Evolutionary conservation across 2,113 vertebrate genomes (phyloP).

Genomic region (Aviceda subcristata): DNA sequence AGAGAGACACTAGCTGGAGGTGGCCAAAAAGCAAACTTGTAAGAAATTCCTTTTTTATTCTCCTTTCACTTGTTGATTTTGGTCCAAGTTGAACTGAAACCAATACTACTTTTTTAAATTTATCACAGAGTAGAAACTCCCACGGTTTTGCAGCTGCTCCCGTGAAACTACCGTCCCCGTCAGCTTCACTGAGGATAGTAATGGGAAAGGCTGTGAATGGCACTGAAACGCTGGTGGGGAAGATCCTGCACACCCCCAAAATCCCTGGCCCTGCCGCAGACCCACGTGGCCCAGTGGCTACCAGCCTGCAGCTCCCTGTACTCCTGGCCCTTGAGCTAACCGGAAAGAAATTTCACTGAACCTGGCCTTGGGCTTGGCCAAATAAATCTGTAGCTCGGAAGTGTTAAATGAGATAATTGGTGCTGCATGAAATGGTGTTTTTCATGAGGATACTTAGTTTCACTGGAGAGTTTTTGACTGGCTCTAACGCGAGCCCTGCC

Average conservation of each 20-base stretch:
- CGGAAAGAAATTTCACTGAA: not conserved
- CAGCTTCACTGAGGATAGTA: not conserved
- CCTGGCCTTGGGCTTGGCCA: not conserved
- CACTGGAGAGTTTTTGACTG: not conserved
- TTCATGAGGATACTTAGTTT: not conserved
- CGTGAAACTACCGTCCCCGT: rapidly evolving
- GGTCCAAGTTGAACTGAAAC: slow-evolving; percentile 4
- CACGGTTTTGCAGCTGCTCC: slow-evolving; percentile 6
- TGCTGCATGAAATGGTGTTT: not conserved
- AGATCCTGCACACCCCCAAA: not conserved
- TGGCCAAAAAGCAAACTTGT: not conserved
- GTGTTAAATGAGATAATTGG: not conserved
- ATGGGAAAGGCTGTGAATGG: not conserved
- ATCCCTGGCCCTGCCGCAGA: not conserved
- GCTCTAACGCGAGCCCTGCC: rapidly evolving
- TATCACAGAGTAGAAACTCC: slow-evolving; percentile 1
- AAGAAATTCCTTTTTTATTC: not conserved
- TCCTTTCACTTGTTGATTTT: not conserved
- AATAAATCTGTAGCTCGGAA: not conserved
- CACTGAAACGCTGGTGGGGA: not conserved
- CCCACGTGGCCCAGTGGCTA: not conserved
- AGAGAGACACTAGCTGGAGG: not conserved
- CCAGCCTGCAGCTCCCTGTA: not conserved
- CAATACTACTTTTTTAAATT: not conserved
- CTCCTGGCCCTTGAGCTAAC: not conserved